Conservation (phyloP, 2,888 invertebrate genomes). For the Dolichopus griseipennis region DNA sequence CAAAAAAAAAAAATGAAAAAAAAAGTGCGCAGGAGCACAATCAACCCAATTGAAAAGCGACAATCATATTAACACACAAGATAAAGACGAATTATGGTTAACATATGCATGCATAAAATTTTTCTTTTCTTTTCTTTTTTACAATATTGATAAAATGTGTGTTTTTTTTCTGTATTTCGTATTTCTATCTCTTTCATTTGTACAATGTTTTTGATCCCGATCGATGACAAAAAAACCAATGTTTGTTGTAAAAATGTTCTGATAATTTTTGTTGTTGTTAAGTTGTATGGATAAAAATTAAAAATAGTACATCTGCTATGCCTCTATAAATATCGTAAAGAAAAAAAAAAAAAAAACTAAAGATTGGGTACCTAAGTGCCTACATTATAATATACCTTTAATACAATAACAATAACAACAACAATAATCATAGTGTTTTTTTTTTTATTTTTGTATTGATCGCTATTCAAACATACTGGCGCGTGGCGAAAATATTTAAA, state of each 20-base stretch:
- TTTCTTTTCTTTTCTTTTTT: not conserved
- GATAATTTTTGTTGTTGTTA: too few relatives aligned
- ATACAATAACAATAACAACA: not conserved
- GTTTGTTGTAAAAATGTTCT: too few relatives aligned
- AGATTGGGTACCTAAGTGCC: not conserved
- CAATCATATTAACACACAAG: too few relatives aligned
- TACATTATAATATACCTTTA: not conserved
- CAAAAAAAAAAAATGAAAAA: too few relatives aligned
- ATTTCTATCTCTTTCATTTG: too few relatives aligned
- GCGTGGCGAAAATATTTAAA: not conserved
- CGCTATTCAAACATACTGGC: conserved; percentile 1
- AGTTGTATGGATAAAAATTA: not conserved
- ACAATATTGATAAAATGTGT: not conserved
- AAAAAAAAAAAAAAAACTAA: too few relatives aligned
- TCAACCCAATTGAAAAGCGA: not conserved
- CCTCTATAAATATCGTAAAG: not conserved
- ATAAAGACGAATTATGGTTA: not conserved
- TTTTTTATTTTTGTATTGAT: not conserved
- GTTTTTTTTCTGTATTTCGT: not conserved
- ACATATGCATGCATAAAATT: conserved; percentile 1
- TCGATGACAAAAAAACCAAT: too few relatives aligned
- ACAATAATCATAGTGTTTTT: not conserved
- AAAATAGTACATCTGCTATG: not conserved
- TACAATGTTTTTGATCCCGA: too few relatives aligned
- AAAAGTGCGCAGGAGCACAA: not conserved